Base-by-base conservation (phyloP, 1,140 invertebrate species). In the Diuraphis noxia region DNA sequence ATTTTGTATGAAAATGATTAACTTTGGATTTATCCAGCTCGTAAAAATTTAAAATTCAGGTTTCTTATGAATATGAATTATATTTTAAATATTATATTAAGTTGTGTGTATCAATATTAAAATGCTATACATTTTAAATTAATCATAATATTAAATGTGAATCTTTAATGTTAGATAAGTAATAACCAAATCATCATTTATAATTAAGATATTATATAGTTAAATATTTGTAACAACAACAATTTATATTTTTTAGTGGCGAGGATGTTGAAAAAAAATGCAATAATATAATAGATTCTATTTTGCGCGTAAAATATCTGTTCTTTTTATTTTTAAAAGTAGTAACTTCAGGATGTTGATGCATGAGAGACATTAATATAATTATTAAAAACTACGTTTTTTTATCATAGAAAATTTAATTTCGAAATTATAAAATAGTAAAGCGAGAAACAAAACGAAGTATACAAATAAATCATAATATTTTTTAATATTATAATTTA, bases 51-150 rank as follows among this genome's bases (percentile, higher is more conserved):
- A 19, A 72, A n/a, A 72, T n/a, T n/a, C 13, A 72, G 30, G n/a
- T 72, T 72, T n/a, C 30, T n/a, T 72, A 72, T 72, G 56, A 72
- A 63, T 63, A 63, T 63, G 56, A 63, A 63, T 63, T 63, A 63
- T n/a, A 63, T 63, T 63, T n/a, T 63, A 63, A 72, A 72, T 72
- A 72, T 72, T 72, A 72, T 72, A 72, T 72, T 72, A 34, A 72
- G 56, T 72, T 72, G 13, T 72, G 5, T 63, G 30, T 63, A 4
- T n/a, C 13, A 5, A 17, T n/a, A n/a, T 63, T 17, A 72, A 72
- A n/a, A 72, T n/a, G 13, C 56, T n/a, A 72, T 72, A 72, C 30
- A 72, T 72, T 72, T 72, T 34, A 49, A 49, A 49, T 49, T 21
- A 49, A 49, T 49, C 46, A 49, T 49, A 49, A 49, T 49, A 21